These are phyloP conservation scores for Trinorchestia longiramus DNA, from an alignment of 1,140 invertebrate species.

Conservation along the genomic window DNA sequence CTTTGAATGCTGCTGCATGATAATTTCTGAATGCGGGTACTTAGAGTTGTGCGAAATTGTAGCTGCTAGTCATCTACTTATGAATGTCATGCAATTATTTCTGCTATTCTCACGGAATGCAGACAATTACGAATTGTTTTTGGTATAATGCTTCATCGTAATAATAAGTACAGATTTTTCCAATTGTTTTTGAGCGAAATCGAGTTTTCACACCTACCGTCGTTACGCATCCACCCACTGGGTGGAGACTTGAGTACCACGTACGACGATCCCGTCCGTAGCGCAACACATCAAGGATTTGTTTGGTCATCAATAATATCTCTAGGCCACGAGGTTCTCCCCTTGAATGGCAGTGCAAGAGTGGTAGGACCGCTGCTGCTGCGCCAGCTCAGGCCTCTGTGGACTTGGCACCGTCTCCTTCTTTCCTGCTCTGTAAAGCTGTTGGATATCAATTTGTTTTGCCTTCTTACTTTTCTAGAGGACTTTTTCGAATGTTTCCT, in stretches of 20 bases:
- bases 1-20: no score
- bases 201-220: background rate
- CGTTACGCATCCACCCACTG: background rate
- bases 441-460: background rate
- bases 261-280: background rate
- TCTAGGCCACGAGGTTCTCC: slow-evolving; percentile 28
- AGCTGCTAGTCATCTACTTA: no score
- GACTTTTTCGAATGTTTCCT: background rate
- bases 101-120: no score
- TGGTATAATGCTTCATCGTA: no score
- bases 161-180: background rate
- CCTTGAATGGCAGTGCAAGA: background rate
- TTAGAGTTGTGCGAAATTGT: no score
- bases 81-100: no score
- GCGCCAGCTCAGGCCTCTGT: background rate
- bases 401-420: background rate
- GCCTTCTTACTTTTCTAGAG: background rate
- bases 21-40: no score
- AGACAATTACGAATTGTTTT: no score
- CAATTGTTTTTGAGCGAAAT: background rate
- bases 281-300: slow-evolving; percentile 9
- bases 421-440: background rate
- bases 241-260: background rate
- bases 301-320: slow-evolving; percentile 31
- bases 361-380: background rate